Conservation (phyloP, 2,113 vertebrate genomes). For the Theropithecus gelada region DNA sequence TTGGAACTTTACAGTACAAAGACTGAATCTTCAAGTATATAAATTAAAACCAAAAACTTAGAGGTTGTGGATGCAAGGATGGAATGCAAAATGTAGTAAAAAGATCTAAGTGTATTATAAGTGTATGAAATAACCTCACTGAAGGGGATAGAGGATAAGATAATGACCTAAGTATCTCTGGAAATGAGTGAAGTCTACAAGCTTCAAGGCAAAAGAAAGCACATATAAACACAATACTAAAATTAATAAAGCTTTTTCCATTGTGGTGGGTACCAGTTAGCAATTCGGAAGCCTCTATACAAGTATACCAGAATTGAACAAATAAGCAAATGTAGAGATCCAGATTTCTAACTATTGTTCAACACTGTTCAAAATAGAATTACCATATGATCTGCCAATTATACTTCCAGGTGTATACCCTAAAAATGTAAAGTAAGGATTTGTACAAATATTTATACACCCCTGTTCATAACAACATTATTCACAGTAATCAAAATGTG, state of each 20-base stretch:
- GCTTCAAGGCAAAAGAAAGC: neutral
- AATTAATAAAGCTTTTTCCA: neutral
- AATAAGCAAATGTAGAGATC: neutral
- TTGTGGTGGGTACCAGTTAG: neutral
- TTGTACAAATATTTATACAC: neutral
- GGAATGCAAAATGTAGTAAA: neutral
- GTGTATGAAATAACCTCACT: neutral
- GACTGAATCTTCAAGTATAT: neutral
- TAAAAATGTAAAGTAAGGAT: neutral
- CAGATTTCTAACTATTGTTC: neutral
- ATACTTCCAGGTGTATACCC: neutral
- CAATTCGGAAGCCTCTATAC: neutral
- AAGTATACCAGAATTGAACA: neutral
- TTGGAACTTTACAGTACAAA: neutral
- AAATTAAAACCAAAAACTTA: neutral
- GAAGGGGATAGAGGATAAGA: neutral
- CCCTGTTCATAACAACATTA: neutral
- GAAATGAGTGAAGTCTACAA: neutral
- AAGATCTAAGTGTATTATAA: neutral
- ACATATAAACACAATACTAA: neutral
- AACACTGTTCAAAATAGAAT: neutral
- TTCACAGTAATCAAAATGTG: neutral
- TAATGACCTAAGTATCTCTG: neutral
- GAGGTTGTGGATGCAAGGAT: neutral
- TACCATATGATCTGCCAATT: neutral